Evolutionary conservation across 2,888 invertebrate genomes (phyloP).

Genomic region (Acanthosepion lycidas): DNA sequence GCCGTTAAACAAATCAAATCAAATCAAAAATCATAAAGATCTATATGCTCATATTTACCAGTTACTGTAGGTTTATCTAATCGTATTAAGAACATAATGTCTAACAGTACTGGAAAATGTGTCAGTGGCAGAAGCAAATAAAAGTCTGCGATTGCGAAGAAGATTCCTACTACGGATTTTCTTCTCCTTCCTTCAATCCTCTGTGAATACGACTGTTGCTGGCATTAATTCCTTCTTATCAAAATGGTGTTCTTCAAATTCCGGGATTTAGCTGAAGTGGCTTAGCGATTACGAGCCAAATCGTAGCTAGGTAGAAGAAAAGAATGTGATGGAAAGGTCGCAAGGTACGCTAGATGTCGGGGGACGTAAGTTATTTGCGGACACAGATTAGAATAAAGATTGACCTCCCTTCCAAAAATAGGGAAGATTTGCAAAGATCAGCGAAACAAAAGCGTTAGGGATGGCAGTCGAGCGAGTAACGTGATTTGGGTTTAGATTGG

Average conservation of each 20-base stretch:
- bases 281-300: not conserved
- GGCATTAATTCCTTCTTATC: not conserved
- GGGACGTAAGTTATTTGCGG: not conserved
- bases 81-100: too few species aligned
- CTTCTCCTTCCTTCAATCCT: not conserved
- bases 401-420: not conserved
- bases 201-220: not conserved
- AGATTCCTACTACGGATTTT: not conserved
- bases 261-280: conserved; percentile 16
- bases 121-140: not conserved
- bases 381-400: not conserved
- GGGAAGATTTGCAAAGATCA: not conserved
- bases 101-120: not conserved
- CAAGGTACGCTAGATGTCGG: not conserved
- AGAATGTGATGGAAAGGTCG: not conserved
- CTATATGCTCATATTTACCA: too few species aligned
- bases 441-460: not conserved
- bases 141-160: not conserved
- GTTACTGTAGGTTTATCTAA: too few species aligned
- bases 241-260: conserved; percentile 7
- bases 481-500: too few species aligned
- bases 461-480: not conserved
- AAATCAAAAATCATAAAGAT: too few species aligned
- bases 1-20: too few species aligned
- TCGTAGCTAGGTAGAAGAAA: not conserved